Evolutionary conservation across 2,888 invertebrate genomes (phyloP).

Genomic region (Nycteola revayana): DNA sequence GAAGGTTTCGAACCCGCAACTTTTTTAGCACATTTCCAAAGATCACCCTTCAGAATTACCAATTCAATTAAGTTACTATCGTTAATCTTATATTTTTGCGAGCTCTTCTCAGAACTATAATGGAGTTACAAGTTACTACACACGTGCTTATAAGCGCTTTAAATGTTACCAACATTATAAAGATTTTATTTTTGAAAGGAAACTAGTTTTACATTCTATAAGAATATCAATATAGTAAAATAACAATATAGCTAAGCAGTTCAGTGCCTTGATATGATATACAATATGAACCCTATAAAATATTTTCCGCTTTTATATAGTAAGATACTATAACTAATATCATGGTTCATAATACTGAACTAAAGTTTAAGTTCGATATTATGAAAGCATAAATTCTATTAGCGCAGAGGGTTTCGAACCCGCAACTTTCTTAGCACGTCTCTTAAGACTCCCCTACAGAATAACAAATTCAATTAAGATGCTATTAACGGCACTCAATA

Average conservation of each 20-base stretch:
- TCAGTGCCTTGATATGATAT: too few species aligned
- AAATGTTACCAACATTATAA: too few species aligned
- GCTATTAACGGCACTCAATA: constrained; percentile 31
- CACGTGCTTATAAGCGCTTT: too few species aligned
- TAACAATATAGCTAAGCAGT: too few species aligned
- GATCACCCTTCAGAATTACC: constrained; percentile 23
- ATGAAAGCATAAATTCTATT: not conserved
- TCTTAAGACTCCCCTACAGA: constrained; percentile 19
- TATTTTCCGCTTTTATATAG: too few species aligned
- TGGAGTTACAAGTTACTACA: constrained; percentile 3
- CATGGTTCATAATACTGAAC: not conserved
- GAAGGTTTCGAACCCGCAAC: not conserved
- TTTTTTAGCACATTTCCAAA: constrained; percentile 4
- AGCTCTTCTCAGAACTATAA: constrained; percentile 17
- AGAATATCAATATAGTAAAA: too few species aligned
- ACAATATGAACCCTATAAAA: too few species aligned
- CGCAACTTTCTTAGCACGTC: not conserved
- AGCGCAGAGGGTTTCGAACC: not conserved
- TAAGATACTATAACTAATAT: too few species aligned
- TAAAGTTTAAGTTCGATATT: not conserved
- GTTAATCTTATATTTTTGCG: constrained; percentile 30
- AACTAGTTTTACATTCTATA: too few species aligned
- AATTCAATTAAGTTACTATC: constrained; percentile 37
- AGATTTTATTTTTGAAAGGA: too few species aligned
- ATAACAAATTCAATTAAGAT: constrained; percentile 37